Conservation (phyloP, 2,113 vertebrate genomes). For the Antechinus stuartii region DNA sequence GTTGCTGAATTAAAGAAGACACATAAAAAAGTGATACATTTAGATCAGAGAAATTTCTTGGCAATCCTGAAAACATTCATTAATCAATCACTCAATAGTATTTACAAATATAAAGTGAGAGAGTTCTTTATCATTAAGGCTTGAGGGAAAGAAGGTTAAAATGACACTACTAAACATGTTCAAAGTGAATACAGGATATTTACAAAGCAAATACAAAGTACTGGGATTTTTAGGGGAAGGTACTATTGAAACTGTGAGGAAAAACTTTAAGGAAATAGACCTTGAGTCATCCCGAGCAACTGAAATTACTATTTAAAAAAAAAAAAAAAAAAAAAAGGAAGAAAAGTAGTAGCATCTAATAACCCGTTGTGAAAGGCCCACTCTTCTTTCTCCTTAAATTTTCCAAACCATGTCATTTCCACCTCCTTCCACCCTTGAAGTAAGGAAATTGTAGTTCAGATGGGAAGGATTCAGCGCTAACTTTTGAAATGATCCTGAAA, state of each 20-base stretch:
- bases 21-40: too few relatives aligned
- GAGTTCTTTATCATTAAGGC: not conserved
- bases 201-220: not conserved
- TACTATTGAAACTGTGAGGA: not conserved
- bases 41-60: too few relatives aligned
- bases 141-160: not conserved
- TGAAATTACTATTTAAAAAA: not conserved
- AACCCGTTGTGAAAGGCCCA: not conserved
- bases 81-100: not conserved
- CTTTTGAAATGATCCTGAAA: not conserved
- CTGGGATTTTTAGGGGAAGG: not conserved
- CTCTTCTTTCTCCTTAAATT: not conserved
- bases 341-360: not conserved
- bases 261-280: not conserved
- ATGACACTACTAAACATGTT: not conserved
- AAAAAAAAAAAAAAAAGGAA: not conserved
- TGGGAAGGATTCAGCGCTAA: not conserved
- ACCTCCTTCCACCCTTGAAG: not conserved
- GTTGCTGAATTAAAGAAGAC: too few relatives aligned
- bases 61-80: too few relatives aligned
- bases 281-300: not conserved
- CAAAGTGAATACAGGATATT: not conserved
- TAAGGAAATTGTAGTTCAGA: not conserved
- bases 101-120: not conserved
- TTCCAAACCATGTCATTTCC: not conserved